Percentiles rank a stretch among this genome's conserved stretches.
Conservation (phyloP, 2,797 vertebrate genomes). For the Tadarida brasiliensis region DNA sequence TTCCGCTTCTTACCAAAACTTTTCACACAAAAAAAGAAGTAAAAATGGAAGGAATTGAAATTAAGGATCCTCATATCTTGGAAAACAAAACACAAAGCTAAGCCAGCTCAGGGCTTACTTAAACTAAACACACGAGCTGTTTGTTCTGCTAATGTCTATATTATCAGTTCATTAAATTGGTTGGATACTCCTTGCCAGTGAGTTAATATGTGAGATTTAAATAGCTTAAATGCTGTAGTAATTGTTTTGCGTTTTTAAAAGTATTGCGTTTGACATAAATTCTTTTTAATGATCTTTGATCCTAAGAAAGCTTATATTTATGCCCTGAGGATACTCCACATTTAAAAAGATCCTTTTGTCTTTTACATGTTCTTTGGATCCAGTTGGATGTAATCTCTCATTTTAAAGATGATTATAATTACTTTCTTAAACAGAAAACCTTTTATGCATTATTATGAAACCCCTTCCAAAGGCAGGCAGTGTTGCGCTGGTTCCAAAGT, state of each 20-base stretch:
- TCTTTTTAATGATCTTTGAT: slow-evolving; percentile 49
- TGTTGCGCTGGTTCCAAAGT: neutral
- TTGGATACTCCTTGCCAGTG: neutral
- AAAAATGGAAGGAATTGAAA: neutral
- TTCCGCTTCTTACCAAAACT: neutral
- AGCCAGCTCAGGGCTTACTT: neutral
- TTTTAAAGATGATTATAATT: slow-evolving; percentile 26
- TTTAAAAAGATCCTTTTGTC: slow-evolving; percentile 31
- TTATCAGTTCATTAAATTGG: neutral
- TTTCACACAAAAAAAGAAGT: neutral
- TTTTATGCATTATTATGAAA: neutral
- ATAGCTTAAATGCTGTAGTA: slow-evolving; percentile 44
- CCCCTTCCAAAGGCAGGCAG: neutral
- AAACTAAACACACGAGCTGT: neutral
- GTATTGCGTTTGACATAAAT: neutral
- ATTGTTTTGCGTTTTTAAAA: slow-evolving; percentile 57
- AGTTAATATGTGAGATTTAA: slow-evolving; percentile 58
- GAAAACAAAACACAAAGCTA: neutral
- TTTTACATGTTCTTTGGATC: slow-evolving; percentile 19
- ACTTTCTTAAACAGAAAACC: neutral
- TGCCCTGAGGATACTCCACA: neutral
- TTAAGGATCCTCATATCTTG: neutral
- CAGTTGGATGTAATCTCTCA: neutral
- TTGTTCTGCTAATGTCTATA: neutral
- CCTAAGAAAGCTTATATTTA: slow-evolving; percentile 18